phyloP scores from a whole-genome alignment of 2,113 vertebrate genomes.

The Lutjanus erythropterus region DNA sequence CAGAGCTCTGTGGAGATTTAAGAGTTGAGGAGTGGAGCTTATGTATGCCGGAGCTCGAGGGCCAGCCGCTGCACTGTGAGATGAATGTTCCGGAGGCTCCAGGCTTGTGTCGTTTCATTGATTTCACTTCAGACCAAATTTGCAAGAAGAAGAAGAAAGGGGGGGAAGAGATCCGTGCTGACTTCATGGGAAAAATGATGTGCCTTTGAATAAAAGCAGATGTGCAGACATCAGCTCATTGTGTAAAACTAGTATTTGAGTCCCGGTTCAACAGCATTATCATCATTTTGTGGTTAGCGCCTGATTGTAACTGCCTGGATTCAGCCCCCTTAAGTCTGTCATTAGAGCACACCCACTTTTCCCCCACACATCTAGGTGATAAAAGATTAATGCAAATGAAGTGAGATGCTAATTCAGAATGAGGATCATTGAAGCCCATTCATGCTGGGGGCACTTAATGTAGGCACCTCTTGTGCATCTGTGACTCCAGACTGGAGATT shows the following conservation, averaged over 20 bases:
- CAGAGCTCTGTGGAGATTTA: conserved; percentile 65
- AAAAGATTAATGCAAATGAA: conserved; percentile 3
- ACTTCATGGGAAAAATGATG: conserved; percentile 46
- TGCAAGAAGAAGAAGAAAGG: conserved; percentile 28
- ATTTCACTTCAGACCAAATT: conserved; percentile 67
- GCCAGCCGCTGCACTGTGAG: conserved; percentile 34
- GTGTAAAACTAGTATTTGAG: conserved; percentile 1
- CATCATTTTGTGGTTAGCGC: neutral
- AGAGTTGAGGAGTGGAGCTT: conserved; percentile 49
- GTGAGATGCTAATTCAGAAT: neutral
- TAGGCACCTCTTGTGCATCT: neutral
- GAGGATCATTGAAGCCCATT: neutral
- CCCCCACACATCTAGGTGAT: neutral
- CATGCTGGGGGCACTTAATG: neutral
- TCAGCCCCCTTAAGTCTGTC: neutral
- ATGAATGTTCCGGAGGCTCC: conserved; percentile 38
- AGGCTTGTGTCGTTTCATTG: conserved; percentile 52
- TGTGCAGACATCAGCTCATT: conserved; percentile 15
- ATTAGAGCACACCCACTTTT: neutral
- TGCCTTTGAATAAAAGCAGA: conserved; percentile 18
- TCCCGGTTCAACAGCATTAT: conserved; percentile 7
- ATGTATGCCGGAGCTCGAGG: conserved; percentile 49
- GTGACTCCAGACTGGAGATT: neutral
- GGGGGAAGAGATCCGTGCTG: conserved; percentile 42
- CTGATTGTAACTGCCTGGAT: conserved; percentile 10